Percentiles rank a stretch among this genome's conserved stretches.
phyloP scores from a whole-genome alignment of 2,888 invertebrate species.

The Heteropelma amictum region DNA sequence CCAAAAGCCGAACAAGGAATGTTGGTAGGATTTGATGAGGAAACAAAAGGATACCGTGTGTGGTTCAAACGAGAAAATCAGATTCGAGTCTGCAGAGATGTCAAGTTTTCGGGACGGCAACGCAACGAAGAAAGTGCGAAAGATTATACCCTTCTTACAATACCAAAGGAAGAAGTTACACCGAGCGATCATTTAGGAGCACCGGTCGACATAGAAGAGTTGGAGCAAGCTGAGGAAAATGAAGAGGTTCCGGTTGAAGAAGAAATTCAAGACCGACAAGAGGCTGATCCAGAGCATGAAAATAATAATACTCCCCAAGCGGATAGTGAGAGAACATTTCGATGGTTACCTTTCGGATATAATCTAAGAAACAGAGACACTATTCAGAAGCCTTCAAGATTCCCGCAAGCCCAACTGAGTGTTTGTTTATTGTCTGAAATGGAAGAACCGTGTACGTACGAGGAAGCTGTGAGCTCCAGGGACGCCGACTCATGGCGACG shows the following conservation, averaged over 20 bases:
- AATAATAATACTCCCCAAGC: not conserved
- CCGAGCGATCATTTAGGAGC: not conserved
- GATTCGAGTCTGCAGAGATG: slow-evolving; percentile 45
- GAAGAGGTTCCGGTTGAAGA: not conserved
- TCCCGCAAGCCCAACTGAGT: too few relatives aligned
- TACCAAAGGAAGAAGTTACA: not conserved
- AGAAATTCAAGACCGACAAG: slow-evolving; percentile 1
- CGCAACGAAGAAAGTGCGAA: not conserved
- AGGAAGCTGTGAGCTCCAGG: too few relatives aligned
- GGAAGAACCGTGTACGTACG: too few relatives aligned
- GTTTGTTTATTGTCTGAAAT: too few relatives aligned
- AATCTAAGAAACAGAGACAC: slow-evolving; percentile 15
- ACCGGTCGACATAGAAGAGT: not conserved
- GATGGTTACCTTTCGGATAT: slow-evolving; percentile 10
- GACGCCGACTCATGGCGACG: too few relatives aligned
- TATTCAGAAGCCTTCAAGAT: too few relatives aligned
- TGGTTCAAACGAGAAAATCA: slow-evolving; percentile 28
- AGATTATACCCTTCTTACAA: slow-evolving; percentile 4
- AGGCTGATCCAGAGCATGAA: not conserved
- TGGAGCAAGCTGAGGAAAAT: not conserved
- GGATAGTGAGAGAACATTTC: not conserved
- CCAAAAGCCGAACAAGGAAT: slow-evolving; percentile 1
- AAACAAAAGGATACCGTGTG: slow-evolving; percentile 46
- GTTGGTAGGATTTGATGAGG: slow-evolving; percentile 47
- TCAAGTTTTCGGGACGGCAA: slow-evolving; percentile 41